phyloP scores from a whole-genome alignment of 1,140 invertebrate species.

The Telenomus remus region DNA sequence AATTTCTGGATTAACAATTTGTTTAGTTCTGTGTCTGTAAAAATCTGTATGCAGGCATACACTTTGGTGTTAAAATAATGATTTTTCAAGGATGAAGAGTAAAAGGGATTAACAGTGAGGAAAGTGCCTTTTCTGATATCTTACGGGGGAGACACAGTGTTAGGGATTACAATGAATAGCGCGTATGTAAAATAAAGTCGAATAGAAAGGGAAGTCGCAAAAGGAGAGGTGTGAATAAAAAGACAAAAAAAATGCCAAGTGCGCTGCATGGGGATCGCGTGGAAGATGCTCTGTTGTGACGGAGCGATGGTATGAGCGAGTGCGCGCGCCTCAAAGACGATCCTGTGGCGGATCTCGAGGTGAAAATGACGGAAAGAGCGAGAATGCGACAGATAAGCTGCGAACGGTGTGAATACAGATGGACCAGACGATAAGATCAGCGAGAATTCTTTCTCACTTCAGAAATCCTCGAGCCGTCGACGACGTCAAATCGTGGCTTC shows the following conservation, averaged over 20 bases:
- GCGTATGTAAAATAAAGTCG: conserved; percentile 43
- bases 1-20: too few species aligned
- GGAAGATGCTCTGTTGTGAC: conserved; percentile 64
- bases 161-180: conserved; percentile 29
- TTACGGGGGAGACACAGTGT: conserved; percentile 6
- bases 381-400: conserved; percentile 59
- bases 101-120: conserved; percentile 61
- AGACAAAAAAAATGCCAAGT: conserved; percentile 20
- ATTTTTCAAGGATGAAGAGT: conserved; percentile 40
- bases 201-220: neutral
- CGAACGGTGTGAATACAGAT: conserved; percentile 68
- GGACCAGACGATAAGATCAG: conserved; percentile 63
- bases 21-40: too few species aligned
- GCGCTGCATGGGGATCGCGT: conserved; percentile 47
- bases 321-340: conserved; percentile 31
- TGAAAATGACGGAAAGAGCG: conserved; percentile 41
- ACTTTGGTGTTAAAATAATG: conserved; percentile 29
- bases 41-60: conserved; percentile 6
- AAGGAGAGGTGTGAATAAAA: neutral
- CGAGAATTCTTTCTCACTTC: conserved; percentile 43
- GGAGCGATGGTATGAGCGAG: conserved; percentile 60
- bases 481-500: conserved; percentile 40
- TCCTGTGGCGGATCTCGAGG: conserved; percentile 32
- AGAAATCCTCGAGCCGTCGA: conserved; percentile 45
- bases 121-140: conserved; percentile 60